These are phyloP conservation scores for Drosophila borborema DNA, from an alignment of 2,888 invertebrate species.

Conservation along the genomic window DNA sequence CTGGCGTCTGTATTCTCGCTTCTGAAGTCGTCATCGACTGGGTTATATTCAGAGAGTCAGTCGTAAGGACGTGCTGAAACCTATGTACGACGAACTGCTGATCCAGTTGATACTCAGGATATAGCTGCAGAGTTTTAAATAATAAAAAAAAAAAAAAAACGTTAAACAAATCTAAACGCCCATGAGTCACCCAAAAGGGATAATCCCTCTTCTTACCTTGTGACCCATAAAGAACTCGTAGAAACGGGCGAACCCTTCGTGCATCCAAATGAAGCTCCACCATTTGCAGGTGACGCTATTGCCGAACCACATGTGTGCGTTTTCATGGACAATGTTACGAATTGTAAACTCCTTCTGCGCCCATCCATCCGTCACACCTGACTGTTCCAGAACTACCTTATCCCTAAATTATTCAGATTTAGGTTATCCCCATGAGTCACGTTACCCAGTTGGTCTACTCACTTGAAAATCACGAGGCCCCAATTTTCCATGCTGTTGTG, in stretches of 20 bases:
- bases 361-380: slow-evolving; percentile 77
- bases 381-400: slow-evolving; percentile 63
- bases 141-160: not conserved
- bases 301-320: slow-evolving; percentile 89
- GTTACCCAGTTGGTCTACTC: slow-evolving; percentile 81
- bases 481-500: slow-evolving; percentile 95
- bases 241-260: slow-evolving; percentile 89
- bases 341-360: slow-evolving; percentile 85
- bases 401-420: slow-evolving; percentile 50
- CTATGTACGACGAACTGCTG: slow-evolving; percentile 90
- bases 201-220: slow-evolving; percentile 72
- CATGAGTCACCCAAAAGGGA: not conserved
- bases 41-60: slow-evolving; percentile 86
- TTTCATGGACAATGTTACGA: slow-evolving; percentile 85
- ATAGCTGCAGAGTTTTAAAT: slow-evolving; percentile 85
- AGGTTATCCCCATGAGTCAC: not conserved
- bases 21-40: slow-evolving; percentile 87
- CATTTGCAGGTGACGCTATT: slow-evolving; percentile 86
- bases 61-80: slow-evolving; percentile 87
- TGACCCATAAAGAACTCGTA: slow-evolving; percentile 88
- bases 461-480: slow-evolving; percentile 94
- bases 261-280: slow-evolving; percentile 88
- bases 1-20: slow-evolving; percentile 86
- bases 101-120: slow-evolving; percentile 88
- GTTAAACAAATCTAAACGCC: not conserved